These are phyloP conservation scores for Brachyptera risi DNA, from an alignment of 2,888 invertebrate species.

Conservation along the genomic window DNA sequence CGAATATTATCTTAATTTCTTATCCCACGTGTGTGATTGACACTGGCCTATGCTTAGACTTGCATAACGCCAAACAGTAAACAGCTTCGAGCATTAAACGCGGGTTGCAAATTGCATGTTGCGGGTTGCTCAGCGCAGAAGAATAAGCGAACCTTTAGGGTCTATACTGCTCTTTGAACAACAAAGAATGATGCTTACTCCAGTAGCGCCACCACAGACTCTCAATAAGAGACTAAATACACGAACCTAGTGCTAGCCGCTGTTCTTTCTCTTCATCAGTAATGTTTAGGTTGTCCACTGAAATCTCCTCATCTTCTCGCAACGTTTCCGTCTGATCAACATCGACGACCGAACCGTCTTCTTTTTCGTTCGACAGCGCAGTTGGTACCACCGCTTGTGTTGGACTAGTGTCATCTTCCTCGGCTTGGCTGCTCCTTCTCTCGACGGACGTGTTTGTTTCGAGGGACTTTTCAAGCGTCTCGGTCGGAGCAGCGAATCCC, in stretches of 20 bases:
- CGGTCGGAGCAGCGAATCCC: conserved; percentile 54
- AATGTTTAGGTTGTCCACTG: conserved; percentile 61
- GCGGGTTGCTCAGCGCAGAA: too few species aligned
- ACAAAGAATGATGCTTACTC: too few species aligned
- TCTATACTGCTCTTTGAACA: too few species aligned
- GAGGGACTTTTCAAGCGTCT: conserved; percentile 72
- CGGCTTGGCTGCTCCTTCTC: conserved; percentile 39
- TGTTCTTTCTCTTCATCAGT: conserved; percentile 92
- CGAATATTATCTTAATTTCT: too few species aligned
- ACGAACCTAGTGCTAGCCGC: conserved; percentile 43
- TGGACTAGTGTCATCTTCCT: neutral
- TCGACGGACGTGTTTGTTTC: conserved; percentile 47
- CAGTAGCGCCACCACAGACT: too few species aligned
- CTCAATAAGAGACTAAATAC: too few species aligned
- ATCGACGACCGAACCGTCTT: neutral
- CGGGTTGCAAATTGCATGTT: too few species aligned
- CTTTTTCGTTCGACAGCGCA: neutral
- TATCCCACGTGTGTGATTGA: too few species aligned
- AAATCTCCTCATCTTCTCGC: neutral
- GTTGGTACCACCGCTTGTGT: neutral
- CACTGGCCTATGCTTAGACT: too few species aligned
- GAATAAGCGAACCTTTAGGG: too few species aligned
- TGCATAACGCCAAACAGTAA: too few species aligned
- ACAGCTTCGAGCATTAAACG: too few species aligned
- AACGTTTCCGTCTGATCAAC: neutral